Percentiles rank a stretch among this genome's conserved stretches.
These are phyloP conservation scores for Dendrolimus houi DNA, from an alignment of 2,888 invertebrate genomes.

Conservation along the genomic window DNA sequence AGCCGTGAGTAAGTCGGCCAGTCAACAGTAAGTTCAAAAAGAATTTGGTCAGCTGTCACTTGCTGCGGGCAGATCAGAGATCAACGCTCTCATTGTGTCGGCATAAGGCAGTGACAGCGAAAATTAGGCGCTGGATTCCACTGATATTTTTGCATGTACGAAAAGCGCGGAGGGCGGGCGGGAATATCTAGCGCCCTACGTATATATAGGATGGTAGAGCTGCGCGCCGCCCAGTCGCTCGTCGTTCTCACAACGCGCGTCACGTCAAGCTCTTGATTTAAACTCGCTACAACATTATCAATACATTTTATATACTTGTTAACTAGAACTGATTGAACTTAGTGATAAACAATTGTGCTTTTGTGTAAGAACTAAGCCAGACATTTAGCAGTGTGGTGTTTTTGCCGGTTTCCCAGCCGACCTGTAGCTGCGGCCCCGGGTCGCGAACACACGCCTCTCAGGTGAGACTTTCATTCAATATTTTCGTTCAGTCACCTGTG, in stretches of 20 bases:
- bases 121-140: conserved; percentile 70
- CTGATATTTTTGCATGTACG: conserved; percentile 66
- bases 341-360: background rate
- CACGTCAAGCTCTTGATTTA: conserved; percentile 20
- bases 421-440: conserved; percentile 5
- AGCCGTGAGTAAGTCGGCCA: conserved; percentile 31
- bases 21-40: conserved; percentile 30
- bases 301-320: background rate
- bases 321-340: background rate
- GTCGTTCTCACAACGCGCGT: conserved; percentile 28
- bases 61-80: conserved; percentile 49
- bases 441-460: background rate
- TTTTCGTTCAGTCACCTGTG: background rate
- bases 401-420: background rate
- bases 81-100: conserved; percentile 72
- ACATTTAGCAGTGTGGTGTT: background rate
- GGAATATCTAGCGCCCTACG: conserved; percentile 31
- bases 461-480: background rate
- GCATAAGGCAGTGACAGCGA: conserved; percentile 62
- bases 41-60: conserved; percentile 55
- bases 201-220: conserved; percentile 56
- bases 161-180: conserved; percentile 51
- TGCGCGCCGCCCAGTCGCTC: conserved; percentile 64
- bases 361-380: conserved; percentile 1
- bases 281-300: conserved; percentile 9